Evolutionary conservation across 2,113 vertebrate species (phyloP).

Genomic region (Sitta europaea): DNA sequence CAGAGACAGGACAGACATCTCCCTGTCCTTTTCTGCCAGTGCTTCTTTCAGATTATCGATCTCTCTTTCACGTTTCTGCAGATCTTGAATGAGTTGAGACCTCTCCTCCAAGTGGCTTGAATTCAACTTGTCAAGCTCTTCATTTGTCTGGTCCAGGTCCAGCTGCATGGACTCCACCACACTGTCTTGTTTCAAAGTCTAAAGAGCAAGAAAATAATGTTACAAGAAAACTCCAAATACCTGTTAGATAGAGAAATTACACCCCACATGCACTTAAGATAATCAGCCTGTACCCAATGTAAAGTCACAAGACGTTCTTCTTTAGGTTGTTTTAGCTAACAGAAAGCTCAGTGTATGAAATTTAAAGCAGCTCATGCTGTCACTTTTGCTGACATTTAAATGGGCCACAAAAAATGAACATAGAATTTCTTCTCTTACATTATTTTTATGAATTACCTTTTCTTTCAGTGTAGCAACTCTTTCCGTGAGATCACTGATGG

Average conservation of each 20-base stretch:
- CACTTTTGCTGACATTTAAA: background rate
- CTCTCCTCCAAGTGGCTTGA: constrained; percentile 82
- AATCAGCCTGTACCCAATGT: background rate
- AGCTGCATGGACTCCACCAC: constrained; percentile 75
- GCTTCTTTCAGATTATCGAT: constrained; percentile 82
- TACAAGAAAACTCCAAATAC: background rate
- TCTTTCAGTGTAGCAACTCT: constrained; percentile 79
- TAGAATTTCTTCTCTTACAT: background rate
- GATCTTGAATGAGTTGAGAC: constrained; percentile 85
- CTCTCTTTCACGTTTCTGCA: constrained; percentile 87
- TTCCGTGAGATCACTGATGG: constrained; percentile 77
- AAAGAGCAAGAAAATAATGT: constrained; percentile 2
- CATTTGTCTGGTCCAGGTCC: constrained; percentile 86
- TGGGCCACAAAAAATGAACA: background rate
- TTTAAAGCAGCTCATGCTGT: background rate
- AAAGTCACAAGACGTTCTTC: background rate
- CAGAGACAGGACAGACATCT: constrained; percentile 71
- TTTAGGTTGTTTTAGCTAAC: background rate
- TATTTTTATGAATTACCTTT: constrained; percentile 72
- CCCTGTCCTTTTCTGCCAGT: constrained; percentile 81
- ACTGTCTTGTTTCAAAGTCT: constrained; percentile 77
- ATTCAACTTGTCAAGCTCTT: constrained; percentile 88
- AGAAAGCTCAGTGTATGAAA: background rate
- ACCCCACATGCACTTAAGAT: background rate
- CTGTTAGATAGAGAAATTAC: background rate